Evolutionary conservation across 1,140 invertebrate species (phyloP).

Genomic region (Catajapyx aquilonaris): DNA sequence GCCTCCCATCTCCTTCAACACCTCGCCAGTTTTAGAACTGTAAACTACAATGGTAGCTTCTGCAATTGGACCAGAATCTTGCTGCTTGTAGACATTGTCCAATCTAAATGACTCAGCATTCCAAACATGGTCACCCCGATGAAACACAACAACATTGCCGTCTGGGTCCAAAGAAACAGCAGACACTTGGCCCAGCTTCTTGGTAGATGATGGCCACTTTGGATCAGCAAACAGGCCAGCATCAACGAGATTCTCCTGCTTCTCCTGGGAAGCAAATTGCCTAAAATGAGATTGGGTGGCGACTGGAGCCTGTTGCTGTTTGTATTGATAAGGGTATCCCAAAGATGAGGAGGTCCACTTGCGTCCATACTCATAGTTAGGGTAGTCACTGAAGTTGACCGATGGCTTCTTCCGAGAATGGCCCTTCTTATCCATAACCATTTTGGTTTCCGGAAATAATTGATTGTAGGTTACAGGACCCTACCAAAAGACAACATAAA

Average conservation of each 20-base stretch:
- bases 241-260: no score
- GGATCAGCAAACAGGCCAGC: background rate
- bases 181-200: slow-evolving; percentile 50
- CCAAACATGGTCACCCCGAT: slow-evolving; percentile 58
- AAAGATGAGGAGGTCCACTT: background rate
- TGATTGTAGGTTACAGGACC: no score
- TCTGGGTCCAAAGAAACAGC: slow-evolving; percentile 50
- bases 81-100: slow-evolving; percentile 33
- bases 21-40: slow-evolving; percentile 39
- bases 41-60: slow-evolving; percentile 51
- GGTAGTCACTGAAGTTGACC: no score
- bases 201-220: slow-evolving; percentile 28
- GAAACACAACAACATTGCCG: slow-evolving; percentile 63
- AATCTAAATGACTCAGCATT: slow-evolving; percentile 35
- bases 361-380: background rate
- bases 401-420: background rate
- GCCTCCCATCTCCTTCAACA: slow-evolving; percentile 54
- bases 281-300: no score
- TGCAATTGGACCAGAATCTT: slow-evolving; percentile 40
- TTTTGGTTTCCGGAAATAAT: no score
- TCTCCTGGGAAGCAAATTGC: no score
- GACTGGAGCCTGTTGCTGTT: no score
- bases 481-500: no score
- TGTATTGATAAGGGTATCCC: background rate
- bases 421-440: background rate